A percentile compares a stretch with the other conserved stretches of the same genome.
phyloP scores from a whole-genome alignment of 2,797 vertebrate genomes.

The Hippocampus kuda region DNA sequence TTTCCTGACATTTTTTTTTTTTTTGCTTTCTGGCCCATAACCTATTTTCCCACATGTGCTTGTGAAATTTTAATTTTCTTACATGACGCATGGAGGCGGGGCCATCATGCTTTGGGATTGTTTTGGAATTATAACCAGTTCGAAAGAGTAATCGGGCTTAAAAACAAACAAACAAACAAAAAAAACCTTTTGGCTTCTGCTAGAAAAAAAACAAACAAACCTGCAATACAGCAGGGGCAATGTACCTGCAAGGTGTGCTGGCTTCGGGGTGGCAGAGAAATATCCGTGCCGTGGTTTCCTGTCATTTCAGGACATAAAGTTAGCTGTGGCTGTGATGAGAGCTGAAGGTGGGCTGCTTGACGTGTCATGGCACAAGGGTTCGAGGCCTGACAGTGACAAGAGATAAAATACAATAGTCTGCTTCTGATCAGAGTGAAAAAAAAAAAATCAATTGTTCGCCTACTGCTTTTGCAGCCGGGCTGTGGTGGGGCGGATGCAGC shows the following conservation, averaged over 20 bases:
- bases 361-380: constrained; percentile 24
- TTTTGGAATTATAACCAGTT: no score
- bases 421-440: neutral
- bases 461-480: constrained; percentile 24
- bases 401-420: neutral
- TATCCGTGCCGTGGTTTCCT: constrained; percentile 15
- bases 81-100: no score
- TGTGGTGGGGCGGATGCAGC: constrained; percentile 59
- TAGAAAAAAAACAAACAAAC: neutral
- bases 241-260: constrained; percentile 56
- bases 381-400: constrained; percentile 27
- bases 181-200: no score
- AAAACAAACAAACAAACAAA: neutral
- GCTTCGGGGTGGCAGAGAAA: constrained; percentile 14
- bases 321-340: constrained; percentile 40
- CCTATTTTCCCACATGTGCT: no score
- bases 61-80: no score
- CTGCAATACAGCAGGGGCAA: no score
- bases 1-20: no score
- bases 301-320: constrained; percentile 25
- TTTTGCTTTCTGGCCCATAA: no score
- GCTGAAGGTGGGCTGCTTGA: constrained; percentile 28
- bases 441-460: neutral
- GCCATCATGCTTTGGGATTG: no score
- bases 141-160: neutral